Percentiles rank a stretch among this genome's conserved stretches.
Evolutionary conservation across 2,888 invertebrate genomes (phyloP).

Genomic region (Anthophora plumipes): DNA sequence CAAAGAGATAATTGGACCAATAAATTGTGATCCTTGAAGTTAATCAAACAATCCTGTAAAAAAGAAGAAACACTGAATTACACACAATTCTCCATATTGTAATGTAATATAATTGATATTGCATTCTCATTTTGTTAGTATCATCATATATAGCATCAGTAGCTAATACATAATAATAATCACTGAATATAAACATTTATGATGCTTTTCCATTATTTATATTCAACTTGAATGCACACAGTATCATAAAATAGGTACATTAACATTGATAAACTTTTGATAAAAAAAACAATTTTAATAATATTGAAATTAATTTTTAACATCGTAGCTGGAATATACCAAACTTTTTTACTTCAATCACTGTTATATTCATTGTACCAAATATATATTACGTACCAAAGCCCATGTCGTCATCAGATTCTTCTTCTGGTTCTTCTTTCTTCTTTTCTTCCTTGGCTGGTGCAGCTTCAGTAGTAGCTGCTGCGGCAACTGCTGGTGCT

Average conservation of each 20-base stretch:
- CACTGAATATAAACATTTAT: conserved; percentile 81
- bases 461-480: conserved; percentile 87
- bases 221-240: not conserved
- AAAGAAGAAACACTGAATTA: conserved; percentile 70
- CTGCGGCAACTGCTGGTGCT: conserved; percentile 85
- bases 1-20: conserved; percentile 75
- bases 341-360: conserved; percentile 1
- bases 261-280: no score
- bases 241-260: no score
- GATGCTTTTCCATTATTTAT: not conserved
- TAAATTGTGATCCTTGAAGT: conserved; percentile 74
- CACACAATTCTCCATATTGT: not conserved
- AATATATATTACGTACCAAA: conserved; percentile 88
- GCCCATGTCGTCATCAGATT: conserved; percentile 97
- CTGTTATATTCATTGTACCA: conserved; percentile 31
- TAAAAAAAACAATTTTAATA: no score
- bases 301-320: no score
- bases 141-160: conserved; percentile 82
- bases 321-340: no score
- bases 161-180: conserved; percentile 88
- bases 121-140: conserved; percentile 74
- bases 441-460: conserved; percentile 91
- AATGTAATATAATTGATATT: conserved; percentile 28
- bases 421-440: conserved; percentile 92
- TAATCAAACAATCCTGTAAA: conserved; percentile 91